Base-by-base conservation (phyloP, 1,140 invertebrate genomes). In the Colletes latitarsis region DNA sequence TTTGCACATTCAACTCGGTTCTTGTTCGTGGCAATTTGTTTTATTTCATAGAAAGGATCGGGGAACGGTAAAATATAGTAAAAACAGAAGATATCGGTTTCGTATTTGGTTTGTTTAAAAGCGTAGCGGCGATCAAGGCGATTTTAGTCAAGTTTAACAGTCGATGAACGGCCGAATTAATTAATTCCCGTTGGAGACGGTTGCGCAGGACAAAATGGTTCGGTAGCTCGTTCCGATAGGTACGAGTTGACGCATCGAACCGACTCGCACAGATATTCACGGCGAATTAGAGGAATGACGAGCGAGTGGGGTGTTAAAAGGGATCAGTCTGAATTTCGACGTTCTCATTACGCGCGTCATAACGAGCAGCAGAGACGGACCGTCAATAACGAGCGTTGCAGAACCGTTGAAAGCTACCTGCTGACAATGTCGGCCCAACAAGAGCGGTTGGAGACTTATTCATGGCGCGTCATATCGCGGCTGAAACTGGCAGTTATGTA, bases 401-500 rank as follows among this genome's bases (percentile, higher is more conserved):
- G 69, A 39, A 41, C 71, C 75, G 85, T 82, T 84, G 83, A 86
- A 86, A 75, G 81, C 81, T 80, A 85, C 70, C 76, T 62, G 81
- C 85, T 87, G 85, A 87, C 85, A 87, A 87, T 87, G 85, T 87
- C 81, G 81, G 60, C 12, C 62, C 85, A 81, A 80, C 84, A 86
- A 87, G 85, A 87, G 85, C 81, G 85, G 81, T 87, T 87, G 70
- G 73, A 80, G 84, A 87, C 85, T 87, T 87, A 87, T 87, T 87
- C 85, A 87, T 86, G 70, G 73, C 69, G 85, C 70, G 82, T 86
- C 84, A 81, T 86, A 80, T 86, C 78, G 67, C 67, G 78, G 75
- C 86, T 87, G 86, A 84, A 87, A 86, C 86, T 86, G 86, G 84
- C 86, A 86, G 84, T 87, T 87, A 86, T 87, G 78, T 58, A 82